Conservation (phyloP, 2,888 invertebrate genomes). For the Meganola albula region DNA sequence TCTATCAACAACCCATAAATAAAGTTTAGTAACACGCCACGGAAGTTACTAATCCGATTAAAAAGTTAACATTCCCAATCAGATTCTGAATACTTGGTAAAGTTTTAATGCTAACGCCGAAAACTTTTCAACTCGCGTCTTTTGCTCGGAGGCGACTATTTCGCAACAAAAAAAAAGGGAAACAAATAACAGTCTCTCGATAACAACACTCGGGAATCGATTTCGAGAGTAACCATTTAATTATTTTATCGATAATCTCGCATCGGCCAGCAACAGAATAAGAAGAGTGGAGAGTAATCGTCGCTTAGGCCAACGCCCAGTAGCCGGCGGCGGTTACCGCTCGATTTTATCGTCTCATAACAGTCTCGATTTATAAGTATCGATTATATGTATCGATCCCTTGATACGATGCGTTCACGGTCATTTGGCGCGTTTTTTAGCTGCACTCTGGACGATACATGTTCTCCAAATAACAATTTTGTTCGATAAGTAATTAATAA, state of each 20-base stretch:
- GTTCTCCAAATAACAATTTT: conserved; percentile 48
- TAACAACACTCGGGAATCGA: conserved; percentile 77
- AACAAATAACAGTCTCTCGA: conserved; percentile 66
- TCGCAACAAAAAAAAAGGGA: conserved; percentile 61
- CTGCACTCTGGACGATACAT: conserved; percentile 35
- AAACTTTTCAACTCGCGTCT: conserved; percentile 22
- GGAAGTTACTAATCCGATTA: conserved; percentile 29
- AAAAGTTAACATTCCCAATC: conserved; percentile 25
- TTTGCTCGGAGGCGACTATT: conserved; percentile 39
- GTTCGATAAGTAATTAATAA: conserved; percentile 45
- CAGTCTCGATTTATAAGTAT: conserved; percentile 76
- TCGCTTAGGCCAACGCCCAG: conserved; percentile 74
- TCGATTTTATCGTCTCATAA: conserved; percentile 76
- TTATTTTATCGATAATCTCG: conserved; percentile 78
- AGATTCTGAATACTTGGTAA: conserved; percentile 20
- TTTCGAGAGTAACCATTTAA: conserved; percentile 78
- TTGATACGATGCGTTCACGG: conserved; percentile 62
- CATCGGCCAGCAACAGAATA: conserved; percentile 65
- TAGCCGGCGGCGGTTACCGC: conserved; percentile 69
- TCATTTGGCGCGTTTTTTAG: conserved; percentile 63
- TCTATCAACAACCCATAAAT: conserved; percentile 11
- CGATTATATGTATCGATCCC: conserved; percentile 74
- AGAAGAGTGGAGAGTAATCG: conserved; percentile 69
- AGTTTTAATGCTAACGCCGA: conserved; percentile 16
- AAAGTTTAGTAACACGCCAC: conserved; percentile 14